Percentiles rank a stretch among this genome's conserved stretches.
These are phyloP conservation scores for Sminthurides aquaticus DNA, from an alignment of 2,888 invertebrate species.

Conservation along the genomic window DNA sequence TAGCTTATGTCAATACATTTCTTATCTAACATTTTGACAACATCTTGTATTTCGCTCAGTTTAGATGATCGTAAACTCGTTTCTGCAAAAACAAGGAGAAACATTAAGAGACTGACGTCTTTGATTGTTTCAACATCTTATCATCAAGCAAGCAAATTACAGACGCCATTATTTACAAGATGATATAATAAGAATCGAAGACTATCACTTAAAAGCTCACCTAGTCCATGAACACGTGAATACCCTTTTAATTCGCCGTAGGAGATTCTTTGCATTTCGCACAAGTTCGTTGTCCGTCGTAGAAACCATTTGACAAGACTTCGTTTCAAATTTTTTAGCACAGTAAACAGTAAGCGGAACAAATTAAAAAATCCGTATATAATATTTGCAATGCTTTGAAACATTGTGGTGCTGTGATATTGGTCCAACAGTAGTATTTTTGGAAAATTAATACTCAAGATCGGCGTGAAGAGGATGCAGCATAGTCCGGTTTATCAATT, in stretches of 20 bases:
- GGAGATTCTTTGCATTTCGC: conserved; percentile 86
- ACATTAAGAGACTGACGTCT: conserved; percentile 1
- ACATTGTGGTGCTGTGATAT: too few relatives aligned
- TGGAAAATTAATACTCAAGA: too few relatives aligned
- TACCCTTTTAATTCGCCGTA: conserved; percentile 72
- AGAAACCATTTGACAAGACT: conserved; percentile 31
- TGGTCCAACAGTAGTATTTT: too few relatives aligned
- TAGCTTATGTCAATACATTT: conserved; percentile 52
- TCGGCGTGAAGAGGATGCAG: too few relatives aligned
- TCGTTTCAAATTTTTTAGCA: conserved; percentile 9
- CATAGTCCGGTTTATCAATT: too few relatives aligned
- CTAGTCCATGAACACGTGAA: conserved; percentile 61
- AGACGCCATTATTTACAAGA: conserved; percentile 5
- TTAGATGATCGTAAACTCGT: conserved; percentile 64
- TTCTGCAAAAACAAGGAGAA: too few relatives aligned
- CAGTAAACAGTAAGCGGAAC: conserved; percentile 7
- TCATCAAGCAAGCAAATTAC: background rate
- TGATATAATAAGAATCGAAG: conserved; percentile 4
- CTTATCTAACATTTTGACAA: conserved; percentile 61
- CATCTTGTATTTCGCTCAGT: conserved; percentile 58
- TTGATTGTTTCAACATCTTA: background rate
- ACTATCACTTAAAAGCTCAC: conserved; percentile 42
- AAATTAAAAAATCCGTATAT: conserved; percentile 7
- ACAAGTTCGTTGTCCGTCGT: conserved; percentile 59
- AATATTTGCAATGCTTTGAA: background rate